These are phyloP conservation scores for Hyperoodon ampullatus DNA, from an alignment of 2,113 vertebrate genomes.

Conservation along the genomic window DNA sequence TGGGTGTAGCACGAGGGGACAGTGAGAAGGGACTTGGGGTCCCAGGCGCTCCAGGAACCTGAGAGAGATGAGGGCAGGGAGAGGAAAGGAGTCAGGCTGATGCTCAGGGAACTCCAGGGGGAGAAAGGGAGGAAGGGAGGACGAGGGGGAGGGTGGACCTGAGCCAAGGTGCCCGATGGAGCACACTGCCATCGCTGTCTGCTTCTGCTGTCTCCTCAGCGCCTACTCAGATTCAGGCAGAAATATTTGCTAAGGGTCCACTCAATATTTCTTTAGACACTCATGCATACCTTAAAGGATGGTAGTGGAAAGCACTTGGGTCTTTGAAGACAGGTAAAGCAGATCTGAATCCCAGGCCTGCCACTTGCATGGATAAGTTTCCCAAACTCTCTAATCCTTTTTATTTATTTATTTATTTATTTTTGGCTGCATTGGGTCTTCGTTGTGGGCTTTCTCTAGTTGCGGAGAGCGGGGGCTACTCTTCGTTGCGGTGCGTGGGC, in stretches of 20 bases:
- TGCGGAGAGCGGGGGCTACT: no score
- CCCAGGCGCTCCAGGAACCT: neutral
- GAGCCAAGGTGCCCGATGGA: no score
- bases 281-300: neutral
- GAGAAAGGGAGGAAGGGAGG: neutral
- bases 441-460: no score
- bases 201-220: no score
- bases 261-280: neutral
- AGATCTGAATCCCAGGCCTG: neutral
- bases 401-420: no score
- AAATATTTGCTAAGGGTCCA: neutral
- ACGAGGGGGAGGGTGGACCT: no score
- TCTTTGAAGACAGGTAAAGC: neutral
- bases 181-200: neutral
- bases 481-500: accelerated
- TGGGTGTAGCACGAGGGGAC: neutral
- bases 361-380: neutral
- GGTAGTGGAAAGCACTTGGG: neutral
- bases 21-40: neutral
- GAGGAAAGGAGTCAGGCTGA: neutral
- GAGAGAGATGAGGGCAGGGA: neutral
- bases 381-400: neutral
- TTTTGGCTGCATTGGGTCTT: no score
- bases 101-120: neutral
- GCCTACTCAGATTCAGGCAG: neutral